Base-by-base conservation (phyloP, 2,888 invertebrate genomes). In the Beris chalybata region DNA sequence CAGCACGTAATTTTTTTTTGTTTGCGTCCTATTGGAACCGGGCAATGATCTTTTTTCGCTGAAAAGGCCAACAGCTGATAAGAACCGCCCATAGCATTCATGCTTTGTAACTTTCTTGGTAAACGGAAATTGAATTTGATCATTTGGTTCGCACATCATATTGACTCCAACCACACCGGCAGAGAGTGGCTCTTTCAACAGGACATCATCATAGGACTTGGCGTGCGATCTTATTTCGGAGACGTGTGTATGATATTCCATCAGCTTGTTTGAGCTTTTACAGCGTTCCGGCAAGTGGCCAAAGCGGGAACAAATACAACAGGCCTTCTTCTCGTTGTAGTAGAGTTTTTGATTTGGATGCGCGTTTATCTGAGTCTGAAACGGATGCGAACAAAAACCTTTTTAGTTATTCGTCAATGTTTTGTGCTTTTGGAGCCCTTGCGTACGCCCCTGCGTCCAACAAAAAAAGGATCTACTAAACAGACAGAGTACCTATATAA, bases 231-330 rank as follows among this genome's bases (percentile, higher is more conserved):
- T 73, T 55, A 80, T 76, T 4, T 72, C 71, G 12, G 71, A 74
- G 1, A 72, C 63, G 47, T 66, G 70, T 22, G 48, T 66, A 1
- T 76, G 78, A 71, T 75, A 80, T 56, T 80, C 77, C 9, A 74
- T 72, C n/a, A 77, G 74, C 5, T 76, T 74, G 12, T 75, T 69
- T 1, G 74, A 71, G 65, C 69, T 72, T 12, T 74, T 74, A 63
- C 81, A 81, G n/a, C 74, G 73, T 64, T 81, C 81, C 1, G 79
- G 74, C 31, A 76, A 73, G 74, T 87, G 87, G 0, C 86, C 86
- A 11, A 82, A 82, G 0, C 79, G 78, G 2, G 84, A 81, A 73
- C 87, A 87, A 31, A 85, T 83, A 71, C 86, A 85, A 77, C 87
- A 87, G 73, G 77, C 82, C 72, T 82, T 78, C 56, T 79, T 79